Evolutionary conservation across 2,797 vertebrate genomes (phyloP).

Genomic region (Myripristis jacobus): DNA sequence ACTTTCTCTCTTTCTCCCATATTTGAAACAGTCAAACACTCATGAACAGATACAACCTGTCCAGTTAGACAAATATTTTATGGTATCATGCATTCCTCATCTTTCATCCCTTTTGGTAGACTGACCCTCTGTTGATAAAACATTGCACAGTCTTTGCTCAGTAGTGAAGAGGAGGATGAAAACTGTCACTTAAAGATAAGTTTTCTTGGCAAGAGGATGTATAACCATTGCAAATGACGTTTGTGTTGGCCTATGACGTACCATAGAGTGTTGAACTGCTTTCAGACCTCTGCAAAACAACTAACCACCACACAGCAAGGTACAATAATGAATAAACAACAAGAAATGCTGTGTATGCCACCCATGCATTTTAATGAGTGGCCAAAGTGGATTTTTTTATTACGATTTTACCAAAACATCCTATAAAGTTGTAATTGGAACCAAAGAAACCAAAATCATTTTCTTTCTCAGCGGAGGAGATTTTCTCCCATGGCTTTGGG

Average conservation of each 20-base stretch:
- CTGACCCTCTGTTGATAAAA: not conserved
- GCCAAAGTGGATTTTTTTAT: constrained; percentile 40
- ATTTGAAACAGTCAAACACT: not conserved
- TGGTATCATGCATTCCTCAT: not conserved
- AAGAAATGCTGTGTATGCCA: constrained; percentile 26
- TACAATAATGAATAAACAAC: constrained; percentile 28
- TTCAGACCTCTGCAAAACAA: constrained; percentile 4
- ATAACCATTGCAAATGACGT: not conserved
- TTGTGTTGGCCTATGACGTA: not conserved
- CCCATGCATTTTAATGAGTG: constrained; percentile 48
- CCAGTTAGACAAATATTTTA: not conserved
- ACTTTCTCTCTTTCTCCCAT: constrained; percentile 33
- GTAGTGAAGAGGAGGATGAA: not conserved
- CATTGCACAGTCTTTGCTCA: not conserved
- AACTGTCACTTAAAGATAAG: not conserved
- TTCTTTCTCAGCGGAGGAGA: constrained; percentile 46
- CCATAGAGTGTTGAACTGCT: not conserved
- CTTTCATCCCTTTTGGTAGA: not conserved
- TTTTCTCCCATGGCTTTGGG: constrained; percentile 52
- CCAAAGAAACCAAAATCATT: constrained; percentile 68
- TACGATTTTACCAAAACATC: constrained; percentile 46
- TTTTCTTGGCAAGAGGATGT: not conserved
- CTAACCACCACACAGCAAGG: constrained; percentile 10
- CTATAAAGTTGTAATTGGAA: constrained; percentile 56
- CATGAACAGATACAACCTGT: not conserved